Evolutionary conservation across 37 sponge, comb jelly and placozoan genomes (phyloP).

Genomic region (Haliclona indistincta): DNA sequence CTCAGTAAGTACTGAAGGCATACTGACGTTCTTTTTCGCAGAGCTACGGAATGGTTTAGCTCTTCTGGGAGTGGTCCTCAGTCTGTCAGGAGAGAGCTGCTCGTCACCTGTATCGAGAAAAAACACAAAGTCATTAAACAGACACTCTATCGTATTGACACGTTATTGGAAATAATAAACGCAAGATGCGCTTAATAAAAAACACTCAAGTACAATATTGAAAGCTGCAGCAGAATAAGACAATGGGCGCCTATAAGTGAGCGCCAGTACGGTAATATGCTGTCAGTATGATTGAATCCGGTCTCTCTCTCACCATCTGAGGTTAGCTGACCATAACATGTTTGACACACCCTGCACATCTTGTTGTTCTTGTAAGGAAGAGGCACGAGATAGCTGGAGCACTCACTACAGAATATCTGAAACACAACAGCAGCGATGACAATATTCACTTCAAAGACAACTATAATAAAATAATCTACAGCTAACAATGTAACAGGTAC

Average conservation of each 20-base stretch:
- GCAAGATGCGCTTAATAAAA: no score
- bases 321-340: constrained; percentile 50
- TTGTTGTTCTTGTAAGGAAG: constrained; percentile 65
- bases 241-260: neutral
- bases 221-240: neutral
- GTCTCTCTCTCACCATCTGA: neutral
- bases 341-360: constrained; percentile 69
- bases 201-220: neutral
- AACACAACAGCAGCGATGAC: neutral
- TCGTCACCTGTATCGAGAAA: no score
- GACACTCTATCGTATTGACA: no score
- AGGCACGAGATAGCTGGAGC: constrained; percentile 51
- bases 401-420: constrained; percentile 76
- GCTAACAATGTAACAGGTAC: neutral
- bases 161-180: no score
- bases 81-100: no score
- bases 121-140: no score
- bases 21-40: constrained; percentile 29
- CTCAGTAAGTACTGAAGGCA: constrained; percentile 46
- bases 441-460: no score
- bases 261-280: neutral
- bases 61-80: no score
- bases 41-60: no score
- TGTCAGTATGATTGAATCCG: neutral
- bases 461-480: neutral